Conservation (phyloP, 2,113 vertebrate species). For the Nothobranchius kuhntae region DNA sequence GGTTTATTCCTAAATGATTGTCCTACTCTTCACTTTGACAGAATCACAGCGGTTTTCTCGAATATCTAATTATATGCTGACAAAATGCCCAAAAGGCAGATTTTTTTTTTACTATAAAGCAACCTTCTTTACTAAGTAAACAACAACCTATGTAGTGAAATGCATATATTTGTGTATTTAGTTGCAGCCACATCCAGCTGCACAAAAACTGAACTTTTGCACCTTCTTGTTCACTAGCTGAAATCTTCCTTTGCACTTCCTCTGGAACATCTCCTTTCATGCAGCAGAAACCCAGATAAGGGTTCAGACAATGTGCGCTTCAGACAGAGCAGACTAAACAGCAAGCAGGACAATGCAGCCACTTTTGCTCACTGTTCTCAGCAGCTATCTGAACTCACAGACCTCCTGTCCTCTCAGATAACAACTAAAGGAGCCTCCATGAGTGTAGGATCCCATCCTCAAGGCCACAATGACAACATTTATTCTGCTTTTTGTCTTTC, state of each 20-base stretch:
- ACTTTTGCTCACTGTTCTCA: slow-evolving; percentile 10
- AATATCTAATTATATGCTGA: background rate
- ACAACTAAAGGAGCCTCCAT: background rate
- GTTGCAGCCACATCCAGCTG: slow-evolving; percentile 11
- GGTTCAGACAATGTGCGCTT: background rate
- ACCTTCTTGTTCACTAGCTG: slow-evolving; percentile 9
- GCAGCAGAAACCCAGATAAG: slow-evolving; percentile 23
- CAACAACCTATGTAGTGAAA: background rate
- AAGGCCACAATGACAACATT: background rate
- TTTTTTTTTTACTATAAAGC: background rate
- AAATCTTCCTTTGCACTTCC: background rate
- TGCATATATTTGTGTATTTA: slow-evolving; percentile 21
- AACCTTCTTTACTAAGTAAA: slow-evolving; percentile 19
- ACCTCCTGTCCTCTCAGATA: slow-evolving; percentile 8
- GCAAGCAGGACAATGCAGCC: slow-evolving; percentile 22
- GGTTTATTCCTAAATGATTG: slow-evolving; percentile 23
- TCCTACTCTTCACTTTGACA: background rate
- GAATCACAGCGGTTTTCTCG: background rate
- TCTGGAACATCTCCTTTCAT: background rate
- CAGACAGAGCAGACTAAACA: slow-evolving; percentile 20
- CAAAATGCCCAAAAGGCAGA: background rate
- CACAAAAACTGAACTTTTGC: background rate
- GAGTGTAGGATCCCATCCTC: background rate
- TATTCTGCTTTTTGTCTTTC: slow-evolving; percentile 4
- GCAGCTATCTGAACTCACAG: slow-evolving; percentile 33